phyloP scores from a whole-genome alignment of 2,888 invertebrate genomes.

The Cephus sareptanus region DNA sequence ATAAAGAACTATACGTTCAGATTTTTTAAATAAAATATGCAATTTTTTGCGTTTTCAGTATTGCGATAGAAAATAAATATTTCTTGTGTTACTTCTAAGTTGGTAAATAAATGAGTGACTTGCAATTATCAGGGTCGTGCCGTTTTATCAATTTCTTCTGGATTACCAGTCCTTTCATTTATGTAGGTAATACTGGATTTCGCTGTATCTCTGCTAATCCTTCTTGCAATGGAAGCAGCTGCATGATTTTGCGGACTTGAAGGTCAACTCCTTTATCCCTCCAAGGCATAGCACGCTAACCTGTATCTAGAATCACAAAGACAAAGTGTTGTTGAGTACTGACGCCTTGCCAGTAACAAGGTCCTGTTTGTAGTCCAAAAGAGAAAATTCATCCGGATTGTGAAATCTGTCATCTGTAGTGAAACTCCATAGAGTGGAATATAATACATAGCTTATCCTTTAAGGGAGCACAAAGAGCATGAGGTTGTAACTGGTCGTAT shows the following conservation, averaged over 20 bases:
- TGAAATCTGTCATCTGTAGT: background rate
- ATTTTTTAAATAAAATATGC: background rate
- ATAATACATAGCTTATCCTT: background rate
- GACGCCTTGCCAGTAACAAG: background rate
- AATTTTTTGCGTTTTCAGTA: background rate
- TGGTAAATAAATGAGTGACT: background rate
- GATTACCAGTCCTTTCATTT: background rate
- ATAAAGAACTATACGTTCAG: background rate
- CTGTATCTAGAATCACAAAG: slow-evolving; percentile 71
- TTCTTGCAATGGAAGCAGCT: slow-evolving; percentile 90
- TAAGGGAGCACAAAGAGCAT: background rate
- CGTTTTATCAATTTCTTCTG: background rate
- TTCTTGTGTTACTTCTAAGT: background rate
- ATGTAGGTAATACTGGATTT: background rate
- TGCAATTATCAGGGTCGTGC: background rate
- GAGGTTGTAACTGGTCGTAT: background rate
- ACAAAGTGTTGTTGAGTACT: background rate
- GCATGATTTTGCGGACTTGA: slow-evolving; percentile 86
- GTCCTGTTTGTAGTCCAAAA: background rate
- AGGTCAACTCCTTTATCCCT: slow-evolving; percentile 80
- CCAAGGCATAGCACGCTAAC: slow-evolving; percentile 83
- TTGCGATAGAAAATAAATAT: background rate
- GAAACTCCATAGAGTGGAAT: background rate
- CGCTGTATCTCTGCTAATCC: slow-evolving; percentile 63
- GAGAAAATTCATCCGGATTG: background rate